A percentile compares a stretch with the other conserved stretches of the same genome.
Conservation (phyloP, 2,113 vertebrate genomes). For the Corythornis vintsioides region DNA sequence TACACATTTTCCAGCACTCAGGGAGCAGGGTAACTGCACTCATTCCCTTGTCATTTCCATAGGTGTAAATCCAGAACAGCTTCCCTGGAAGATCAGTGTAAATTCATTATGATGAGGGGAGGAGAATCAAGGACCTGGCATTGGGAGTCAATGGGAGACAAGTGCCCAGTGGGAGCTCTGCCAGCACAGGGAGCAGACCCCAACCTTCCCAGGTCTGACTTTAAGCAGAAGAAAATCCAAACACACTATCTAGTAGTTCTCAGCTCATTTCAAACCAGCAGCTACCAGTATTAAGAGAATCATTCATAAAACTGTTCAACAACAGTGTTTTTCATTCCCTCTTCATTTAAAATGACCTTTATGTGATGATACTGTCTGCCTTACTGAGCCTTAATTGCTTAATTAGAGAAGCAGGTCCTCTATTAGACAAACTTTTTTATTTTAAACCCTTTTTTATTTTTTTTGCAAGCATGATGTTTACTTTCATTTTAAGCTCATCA, state of each 20-base stretch:
- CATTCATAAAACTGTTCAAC: conserved; percentile 14
- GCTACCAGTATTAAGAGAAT: conserved; percentile 2
- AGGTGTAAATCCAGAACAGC: neutral
- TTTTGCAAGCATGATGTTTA: neutral
- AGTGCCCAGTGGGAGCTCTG: neutral
- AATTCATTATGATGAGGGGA: rapidly evolving
- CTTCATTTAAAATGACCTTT: conserved; percentile 72
- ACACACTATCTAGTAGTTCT: neutral
- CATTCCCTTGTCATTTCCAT: rapidly evolving
- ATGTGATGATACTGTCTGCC: conserved; percentile 48
- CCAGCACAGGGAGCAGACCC: neutral
- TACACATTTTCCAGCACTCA: neutral
- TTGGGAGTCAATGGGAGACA: too few species aligned
- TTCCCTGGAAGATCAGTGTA: neutral
- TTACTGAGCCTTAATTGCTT: conserved; percentile 72
- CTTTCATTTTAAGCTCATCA: conserved; percentile 33
- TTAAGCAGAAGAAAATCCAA: neutral
- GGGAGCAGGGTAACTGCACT: rapidly evolving
- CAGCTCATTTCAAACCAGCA: conserved; percentile 4
- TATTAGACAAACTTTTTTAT: conserved; percentile 52
- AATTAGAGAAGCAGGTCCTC: conserved; percentile 64
- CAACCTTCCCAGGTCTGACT: neutral
- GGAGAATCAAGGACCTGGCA: rapidly evolving
- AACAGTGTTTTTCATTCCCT: neutral
- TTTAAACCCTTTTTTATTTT: neutral